phyloP scores from a whole-genome alignment of 2,888 invertebrate species.

The Acleris holmiana region DNA sequence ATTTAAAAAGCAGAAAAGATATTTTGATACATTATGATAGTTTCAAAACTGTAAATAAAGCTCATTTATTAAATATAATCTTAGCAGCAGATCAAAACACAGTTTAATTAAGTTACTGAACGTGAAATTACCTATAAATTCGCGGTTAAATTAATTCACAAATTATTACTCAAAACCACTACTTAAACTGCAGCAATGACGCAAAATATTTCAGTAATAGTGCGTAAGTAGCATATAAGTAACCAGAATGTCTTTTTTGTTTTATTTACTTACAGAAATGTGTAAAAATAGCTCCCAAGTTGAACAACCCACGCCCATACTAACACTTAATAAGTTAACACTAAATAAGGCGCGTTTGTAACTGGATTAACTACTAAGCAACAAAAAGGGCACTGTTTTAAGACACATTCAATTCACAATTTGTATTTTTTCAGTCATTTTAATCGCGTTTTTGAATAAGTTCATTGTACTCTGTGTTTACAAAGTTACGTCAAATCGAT shows the following conservation, averaged over 20 bases:
- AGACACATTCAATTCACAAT: constrained; percentile 60
- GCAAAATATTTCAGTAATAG: neutral
- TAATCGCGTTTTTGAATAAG: constrained; percentile 51
- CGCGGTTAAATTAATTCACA: constrained; percentile 5
- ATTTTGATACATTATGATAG: no score
- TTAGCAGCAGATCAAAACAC: no score
- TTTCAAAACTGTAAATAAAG: no score
- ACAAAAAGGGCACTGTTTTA: constrained; percentile 42
- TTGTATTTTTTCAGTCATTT: constrained; percentile 53
- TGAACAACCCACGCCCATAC: constrained; percentile 56
- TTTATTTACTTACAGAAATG: constrained; percentile 34
- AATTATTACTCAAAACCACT: constrained; percentile 39
- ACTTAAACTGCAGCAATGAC: constrained; percentile 15
- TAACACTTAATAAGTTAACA: constrained; percentile 30
- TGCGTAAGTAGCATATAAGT: neutral
- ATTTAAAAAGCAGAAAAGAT: neutral
- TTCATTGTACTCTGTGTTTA: constrained; percentile 77
- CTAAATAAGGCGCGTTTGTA: constrained; percentile 35
- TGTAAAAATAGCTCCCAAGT: constrained; percentile 44
- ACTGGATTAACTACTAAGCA: constrained; percentile 33
- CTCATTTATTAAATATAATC: no score
- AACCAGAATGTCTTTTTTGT: constrained; percentile 11
- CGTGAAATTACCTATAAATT: neutral
- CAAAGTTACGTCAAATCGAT: constrained; percentile 54
- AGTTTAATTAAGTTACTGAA: neutral